These are phyloP conservation scores for Drosophila lini DNA, from an alignment of 1,140 invertebrate genomes.

Conservation along the genomic window DNA sequence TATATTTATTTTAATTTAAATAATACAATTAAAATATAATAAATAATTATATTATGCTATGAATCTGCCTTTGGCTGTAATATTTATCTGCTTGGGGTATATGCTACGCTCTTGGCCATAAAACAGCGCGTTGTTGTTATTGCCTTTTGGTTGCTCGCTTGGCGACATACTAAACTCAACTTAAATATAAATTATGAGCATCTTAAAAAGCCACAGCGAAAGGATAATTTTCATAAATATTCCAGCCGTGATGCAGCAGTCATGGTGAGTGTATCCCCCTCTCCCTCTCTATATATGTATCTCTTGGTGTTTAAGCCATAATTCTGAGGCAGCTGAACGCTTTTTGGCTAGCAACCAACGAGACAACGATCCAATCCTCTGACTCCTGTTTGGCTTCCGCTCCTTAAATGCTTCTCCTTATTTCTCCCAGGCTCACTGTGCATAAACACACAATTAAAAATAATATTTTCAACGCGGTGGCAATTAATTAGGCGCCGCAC, in stretches of 20 bases:
- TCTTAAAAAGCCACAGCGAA: slow-evolving; percentile 82
- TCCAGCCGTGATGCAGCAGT: slow-evolving; percentile 51
- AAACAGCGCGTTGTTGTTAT: slow-evolving; percentile 40
- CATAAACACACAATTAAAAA: slow-evolving; percentile 84
- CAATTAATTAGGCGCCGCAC: slow-evolving; percentile 74
- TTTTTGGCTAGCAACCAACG: slow-evolving; percentile 49
- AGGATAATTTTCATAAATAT: slow-evolving; percentile 83
- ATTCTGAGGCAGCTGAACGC: slow-evolving; percentile 40
- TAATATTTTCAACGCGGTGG: slow-evolving; percentile 82
- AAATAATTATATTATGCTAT: neutral
- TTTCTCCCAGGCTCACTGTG: slow-evolving; percentile 12
- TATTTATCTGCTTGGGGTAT: slow-evolving; percentile 17
- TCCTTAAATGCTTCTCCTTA: slow-evolving; percentile 35
- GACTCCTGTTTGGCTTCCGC: slow-evolving; percentile 26
- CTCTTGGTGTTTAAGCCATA: slow-evolving; percentile 23
- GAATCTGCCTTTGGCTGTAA: neutral
- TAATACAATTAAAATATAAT: no score
- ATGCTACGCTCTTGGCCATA: slow-evolving; percentile 22
- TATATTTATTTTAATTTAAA: no score
- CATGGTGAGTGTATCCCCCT: neutral
- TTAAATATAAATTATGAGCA: slow-evolving; percentile 83
- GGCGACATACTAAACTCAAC: slow-evolving; percentile 78
- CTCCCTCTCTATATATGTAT: slow-evolving; percentile 10
- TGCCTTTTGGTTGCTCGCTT: slow-evolving; percentile 51
- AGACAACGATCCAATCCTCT: slow-evolving; percentile 17